Base-by-base conservation (phyloP, 1,140 invertebrate species). In the Procambarus clarkii region DNA sequence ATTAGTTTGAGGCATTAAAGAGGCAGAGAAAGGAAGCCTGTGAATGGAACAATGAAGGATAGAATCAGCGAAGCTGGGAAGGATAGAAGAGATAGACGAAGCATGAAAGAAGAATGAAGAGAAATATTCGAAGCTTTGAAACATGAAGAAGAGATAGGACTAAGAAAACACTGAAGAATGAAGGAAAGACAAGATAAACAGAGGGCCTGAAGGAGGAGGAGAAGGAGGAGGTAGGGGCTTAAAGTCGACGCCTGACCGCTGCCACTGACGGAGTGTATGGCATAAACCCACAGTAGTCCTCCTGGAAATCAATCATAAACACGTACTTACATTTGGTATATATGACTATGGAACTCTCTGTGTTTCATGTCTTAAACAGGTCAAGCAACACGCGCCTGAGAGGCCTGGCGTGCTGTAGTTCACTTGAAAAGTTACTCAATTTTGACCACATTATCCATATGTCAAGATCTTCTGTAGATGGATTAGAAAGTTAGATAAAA, bases 261-360 rank as follows among this genome's bases (percentile, higher is more conserved):
- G 92, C 69, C 11, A 91, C 88, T 3, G 69, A 11, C 21, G 88
- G 89, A 3, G 83, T 86, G 89, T 91, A 85, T 4, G 89, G 89
- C 82, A 85, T 91, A 44, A 91, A 91, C 3, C 89, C 89, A 24
- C 89, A 90, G 69, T 92, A 92, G 69, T 90, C 88, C 78, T 92
- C 92, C 92, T 92, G 92, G 11, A 91, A 90, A 60, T 86, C 44
- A 84, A 78, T 18, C 71, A 85, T 21, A 69, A 79, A 50, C 48
- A 69, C 46, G 24, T 34, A 58, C 82, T 84, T 79, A 91, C 54
- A 58, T 46, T 83, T 50, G 34, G 34, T 34, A 34, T n/a, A 34
- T 34, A 34, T 34, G 8, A 54, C 1, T 13, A 54, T 54, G 50
- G 9, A 11, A 34, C 13, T 64, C 18, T 18, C 13, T 11, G 4